A percentile compares a stretch with the other conserved stretches of the same genome.
These are phyloP conservation scores for Stegastes partitus DNA, from an alignment of 2,113 vertebrate genomes.

Conservation along the genomic window DNA sequence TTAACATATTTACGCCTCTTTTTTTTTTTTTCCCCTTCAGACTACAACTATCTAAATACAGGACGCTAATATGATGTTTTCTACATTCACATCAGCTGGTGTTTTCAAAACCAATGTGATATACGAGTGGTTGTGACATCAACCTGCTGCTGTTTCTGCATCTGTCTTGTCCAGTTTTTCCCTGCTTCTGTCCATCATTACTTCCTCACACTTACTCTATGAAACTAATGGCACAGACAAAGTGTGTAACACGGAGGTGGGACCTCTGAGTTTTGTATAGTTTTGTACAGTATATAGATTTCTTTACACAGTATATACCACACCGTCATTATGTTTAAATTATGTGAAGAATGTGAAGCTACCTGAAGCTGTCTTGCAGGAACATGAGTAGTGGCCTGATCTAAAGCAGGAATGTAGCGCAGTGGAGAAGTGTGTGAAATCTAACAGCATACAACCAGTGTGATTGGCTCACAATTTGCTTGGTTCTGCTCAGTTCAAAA, in stretches of 20 bases:
- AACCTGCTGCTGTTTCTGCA: slow-evolving; percentile 12
- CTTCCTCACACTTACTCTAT: slow-evolving; percentile 18
- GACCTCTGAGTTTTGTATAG: slow-evolving; percentile 62
- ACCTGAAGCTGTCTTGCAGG: slow-evolving; percentile 48
- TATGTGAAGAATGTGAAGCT: slow-evolving; percentile 40
- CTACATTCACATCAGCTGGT: not conserved
- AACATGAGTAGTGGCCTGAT: slow-evolving; percentile 37
- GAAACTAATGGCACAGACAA: slow-evolving; percentile 46
- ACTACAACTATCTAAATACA: slow-evolving; percentile 5
- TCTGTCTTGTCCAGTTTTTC: slow-evolving; percentile 25
- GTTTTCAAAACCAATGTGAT: slow-evolving; percentile 21
- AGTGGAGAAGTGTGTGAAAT: slow-evolving; percentile 38
- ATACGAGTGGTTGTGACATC: slow-evolving; percentile 13
- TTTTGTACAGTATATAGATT: slow-evolving; percentile 75
- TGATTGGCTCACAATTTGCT: slow-evolving; percentile 49
- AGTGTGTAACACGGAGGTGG: slow-evolving; percentile 40
- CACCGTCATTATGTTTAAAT: slow-evolving; percentile 42
- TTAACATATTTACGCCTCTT: slow-evolving; percentile 1
- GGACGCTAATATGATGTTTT: not conserved
- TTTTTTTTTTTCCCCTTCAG: slow-evolving; percentile 1
- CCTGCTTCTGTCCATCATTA: not conserved
- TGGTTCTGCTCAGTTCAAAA: slow-evolving; percentile 42
- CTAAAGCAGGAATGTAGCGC: slow-evolving; percentile 51
- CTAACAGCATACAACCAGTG: not conserved
- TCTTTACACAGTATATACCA: slow-evolving; percentile 63